Evolutionary conservation across 2,888 invertebrate genomes (phyloP).

Genomic region (Seladonia tumulorum): DNA sequence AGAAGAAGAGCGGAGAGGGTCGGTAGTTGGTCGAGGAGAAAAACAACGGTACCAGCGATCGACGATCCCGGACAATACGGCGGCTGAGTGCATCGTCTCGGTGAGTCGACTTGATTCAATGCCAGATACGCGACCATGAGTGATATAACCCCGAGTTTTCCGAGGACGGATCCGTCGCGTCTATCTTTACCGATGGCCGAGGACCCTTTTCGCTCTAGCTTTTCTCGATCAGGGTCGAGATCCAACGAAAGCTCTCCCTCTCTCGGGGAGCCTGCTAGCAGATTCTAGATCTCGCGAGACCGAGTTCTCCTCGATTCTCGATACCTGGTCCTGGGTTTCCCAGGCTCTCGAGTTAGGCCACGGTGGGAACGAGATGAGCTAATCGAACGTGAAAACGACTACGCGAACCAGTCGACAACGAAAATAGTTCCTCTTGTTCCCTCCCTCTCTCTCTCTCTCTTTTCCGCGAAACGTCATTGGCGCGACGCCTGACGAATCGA

Average conservation of each 20-base stretch:
- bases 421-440: slow-evolving; percentile 8
- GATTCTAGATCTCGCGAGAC: neutral
- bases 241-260: neutral
- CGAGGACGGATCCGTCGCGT: neutral
- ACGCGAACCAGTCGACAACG: neutral
- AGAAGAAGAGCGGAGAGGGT: neutral
- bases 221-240: neutral
- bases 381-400: neutral
- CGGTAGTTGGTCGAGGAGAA: neutral
- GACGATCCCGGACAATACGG: slow-evolving; percentile 27
- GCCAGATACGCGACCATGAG: slow-evolving; percentile 41
- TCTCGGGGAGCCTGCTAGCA: neutral
- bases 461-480: neutral
- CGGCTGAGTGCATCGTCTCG: slow-evolving; percentile 54
- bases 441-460: no score
- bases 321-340: neutral
- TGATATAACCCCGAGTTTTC: slow-evolving; percentile 50
- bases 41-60: slow-evolving; percentile 13
- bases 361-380: neutral
- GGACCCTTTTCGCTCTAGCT: neutral
- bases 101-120: slow-evolving; percentile 56
- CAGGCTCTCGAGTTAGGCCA: neutral
- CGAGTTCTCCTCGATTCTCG: neutral
- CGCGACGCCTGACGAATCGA: neutral
- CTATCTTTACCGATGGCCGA: neutral